Percentiles rank a stretch among this genome's conserved stretches.
phyloP scores from a whole-genome alignment of 2,888 invertebrate species.

The Idaea dimidiata region DNA sequence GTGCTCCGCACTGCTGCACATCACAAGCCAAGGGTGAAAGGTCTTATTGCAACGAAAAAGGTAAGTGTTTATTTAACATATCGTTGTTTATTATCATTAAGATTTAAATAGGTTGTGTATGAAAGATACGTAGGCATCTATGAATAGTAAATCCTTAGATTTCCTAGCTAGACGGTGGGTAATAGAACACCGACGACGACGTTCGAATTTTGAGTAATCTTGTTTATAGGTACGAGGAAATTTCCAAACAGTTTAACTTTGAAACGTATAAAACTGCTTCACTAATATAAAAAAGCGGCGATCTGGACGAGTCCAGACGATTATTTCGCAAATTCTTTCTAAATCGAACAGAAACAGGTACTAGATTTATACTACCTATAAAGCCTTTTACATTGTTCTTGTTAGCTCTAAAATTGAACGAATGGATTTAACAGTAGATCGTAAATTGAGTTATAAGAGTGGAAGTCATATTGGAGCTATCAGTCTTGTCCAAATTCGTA shows the following conservation, averaged over 20 bases:
- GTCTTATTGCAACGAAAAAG: neutral
- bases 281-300: too few relatives aligned
- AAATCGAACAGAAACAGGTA: too few relatives aligned
- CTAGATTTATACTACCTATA: neutral
- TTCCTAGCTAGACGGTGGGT: too few relatives aligned
- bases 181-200: too few relatives aligned
- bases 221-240: too few relatives aligned
- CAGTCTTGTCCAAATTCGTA: neutral
- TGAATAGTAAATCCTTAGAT: too few relatives aligned
- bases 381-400: neutral
- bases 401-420: neutral
- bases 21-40: neutral
- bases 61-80: neutral
- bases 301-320: too few relatives aligned
- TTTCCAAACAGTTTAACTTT: too few relatives aligned
- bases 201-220: too few relatives aligned
- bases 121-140: neutral
- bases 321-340: too few relatives aligned
- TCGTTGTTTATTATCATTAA: neutral
- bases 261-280: too few relatives aligned
- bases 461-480: neutral
- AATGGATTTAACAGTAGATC: neutral
- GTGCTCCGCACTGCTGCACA: neutral
- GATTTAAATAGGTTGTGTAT: neutral
- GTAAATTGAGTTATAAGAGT: neutral